Evolutionary conservation across 2,888 invertebrate genomes (phyloP), one percentile per base, ranked within the genome.

Genomic region (Protonemura montana): DNA sequence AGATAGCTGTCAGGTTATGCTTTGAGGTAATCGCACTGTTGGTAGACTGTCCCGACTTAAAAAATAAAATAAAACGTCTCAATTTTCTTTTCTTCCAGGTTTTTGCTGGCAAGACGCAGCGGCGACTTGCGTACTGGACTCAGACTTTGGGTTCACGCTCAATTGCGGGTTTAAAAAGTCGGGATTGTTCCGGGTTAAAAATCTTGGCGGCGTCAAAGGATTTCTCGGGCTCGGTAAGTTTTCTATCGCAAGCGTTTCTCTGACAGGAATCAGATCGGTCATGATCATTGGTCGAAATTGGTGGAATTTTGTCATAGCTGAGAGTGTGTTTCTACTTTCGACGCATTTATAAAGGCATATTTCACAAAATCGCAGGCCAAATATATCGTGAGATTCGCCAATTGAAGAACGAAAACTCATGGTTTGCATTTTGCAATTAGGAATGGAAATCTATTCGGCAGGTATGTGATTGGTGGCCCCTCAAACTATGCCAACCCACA

Each of bases 161-260:
- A 97, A 97, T 94, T 97, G 97, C 93, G 97, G 96, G 91, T 97
- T 97, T 94, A 97, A 97, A 93, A 97, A 97, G 92, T 96, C 97
- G 89, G 96, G 97, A 89, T 94, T 97, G 90, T 97, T 97, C 94
- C 95, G 97, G 91, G 96, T 97, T 90, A 94, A 97, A 92, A 97
- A 97, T 92, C 95, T 97, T 90, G 97, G 97, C 91, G 97, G 97
- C 89, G 93, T 97, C 91, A 97, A 97, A 93, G 96, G 97, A 90
- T 97, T 96, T 93, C 95, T 97, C 91, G 97, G 97, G 92, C 94
- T 97, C 93, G 97, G 97, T 97, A 94, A 95, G 94, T 88, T 35
- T 35, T 10, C 35, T 6, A 35, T 42, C 77, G 16, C n/a, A n/a
- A 80, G 27, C 26, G 28, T 80, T 80, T 80, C n/a, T n/a, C 35